Evolutionary conservation across 1,140 invertebrate species (phyloP).

Genomic region (Ceratina calcarata): DNA sequence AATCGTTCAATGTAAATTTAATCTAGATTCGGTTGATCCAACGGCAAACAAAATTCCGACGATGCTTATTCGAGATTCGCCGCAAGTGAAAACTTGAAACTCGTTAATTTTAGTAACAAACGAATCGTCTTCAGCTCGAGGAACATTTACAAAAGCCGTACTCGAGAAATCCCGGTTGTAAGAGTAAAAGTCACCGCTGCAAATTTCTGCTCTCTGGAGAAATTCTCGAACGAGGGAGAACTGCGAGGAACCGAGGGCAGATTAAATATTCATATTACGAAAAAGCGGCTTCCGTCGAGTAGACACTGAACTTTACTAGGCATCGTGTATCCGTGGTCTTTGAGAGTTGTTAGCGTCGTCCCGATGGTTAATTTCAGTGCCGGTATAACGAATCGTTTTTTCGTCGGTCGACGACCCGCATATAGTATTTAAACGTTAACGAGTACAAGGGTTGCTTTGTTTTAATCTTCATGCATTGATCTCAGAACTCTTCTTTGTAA

Average conservation of each 20-base stretch:
- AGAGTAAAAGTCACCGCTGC: neutral
- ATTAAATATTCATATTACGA: slow-evolving; percentile 31
- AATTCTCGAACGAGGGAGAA: slow-evolving; percentile 10
- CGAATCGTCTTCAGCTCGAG: neutral
- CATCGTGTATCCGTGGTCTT: no score
- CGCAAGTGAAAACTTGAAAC: neutral
- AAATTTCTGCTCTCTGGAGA: neutral
- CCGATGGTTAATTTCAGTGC: slow-evolving; percentile 24
- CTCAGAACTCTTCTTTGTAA: no score
- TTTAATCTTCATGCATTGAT: no score
- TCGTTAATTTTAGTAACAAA: neutral
- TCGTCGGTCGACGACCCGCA: slow-evolving; percentile 12
- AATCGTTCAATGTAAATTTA: no score
- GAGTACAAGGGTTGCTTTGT: no score
- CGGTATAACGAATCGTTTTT: slow-evolving; percentile 11
- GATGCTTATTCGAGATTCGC: neutral
- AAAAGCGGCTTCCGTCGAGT: neutral
- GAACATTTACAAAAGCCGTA: neutral
- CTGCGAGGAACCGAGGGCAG: neutral
- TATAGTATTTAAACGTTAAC: no score
- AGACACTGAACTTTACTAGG: neutral
- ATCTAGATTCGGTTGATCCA: no score
- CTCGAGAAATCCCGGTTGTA: neutral
- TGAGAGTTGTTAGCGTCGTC: neutral
- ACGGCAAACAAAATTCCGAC: no score